phyloP scores from a whole-genome alignment of 2,113 vertebrate species.

The Pheucticus melanocephalus region DNA sequence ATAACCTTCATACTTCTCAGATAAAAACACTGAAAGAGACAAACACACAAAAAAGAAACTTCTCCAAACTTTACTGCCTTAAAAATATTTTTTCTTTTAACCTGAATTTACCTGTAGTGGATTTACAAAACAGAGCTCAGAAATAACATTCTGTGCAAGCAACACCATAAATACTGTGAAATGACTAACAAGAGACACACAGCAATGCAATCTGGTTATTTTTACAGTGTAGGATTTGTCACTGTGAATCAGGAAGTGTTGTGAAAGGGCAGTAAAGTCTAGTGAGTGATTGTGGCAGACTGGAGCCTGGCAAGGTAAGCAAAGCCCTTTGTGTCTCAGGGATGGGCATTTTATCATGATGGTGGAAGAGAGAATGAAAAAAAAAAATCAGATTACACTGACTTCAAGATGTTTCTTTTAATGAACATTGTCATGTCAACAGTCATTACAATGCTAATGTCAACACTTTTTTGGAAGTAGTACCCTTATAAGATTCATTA shows the following conservation, averaged over 20 bases:
- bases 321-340: background rate
- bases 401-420: background rate
- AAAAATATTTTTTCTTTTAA: background rate
- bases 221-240: background rate
- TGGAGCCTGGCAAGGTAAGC: background rate
- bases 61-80: background rate
- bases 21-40: background rate
- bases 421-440: background rate
- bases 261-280: background rate
- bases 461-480: background rate
- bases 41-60: background rate
- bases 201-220: background rate
- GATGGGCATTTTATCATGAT: background rate
- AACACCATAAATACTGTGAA: slow-evolving; percentile 17
- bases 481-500: background rate
- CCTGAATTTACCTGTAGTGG: background rate
- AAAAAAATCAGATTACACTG: background rate
- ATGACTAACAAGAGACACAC: background rate
- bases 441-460: slow-evolving; percentile 18
- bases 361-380: background rate
- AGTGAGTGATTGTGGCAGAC: background rate
- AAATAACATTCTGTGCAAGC: background rate
- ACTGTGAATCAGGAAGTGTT: background rate
- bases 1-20: background rate
- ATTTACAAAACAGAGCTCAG: slow-evolving; percentile 26